These are phyloP conservation scores for Acanthacorydalis orientalis DNA, from an alignment of 2,888 invertebrate species.

Conservation along the genomic window DNA sequence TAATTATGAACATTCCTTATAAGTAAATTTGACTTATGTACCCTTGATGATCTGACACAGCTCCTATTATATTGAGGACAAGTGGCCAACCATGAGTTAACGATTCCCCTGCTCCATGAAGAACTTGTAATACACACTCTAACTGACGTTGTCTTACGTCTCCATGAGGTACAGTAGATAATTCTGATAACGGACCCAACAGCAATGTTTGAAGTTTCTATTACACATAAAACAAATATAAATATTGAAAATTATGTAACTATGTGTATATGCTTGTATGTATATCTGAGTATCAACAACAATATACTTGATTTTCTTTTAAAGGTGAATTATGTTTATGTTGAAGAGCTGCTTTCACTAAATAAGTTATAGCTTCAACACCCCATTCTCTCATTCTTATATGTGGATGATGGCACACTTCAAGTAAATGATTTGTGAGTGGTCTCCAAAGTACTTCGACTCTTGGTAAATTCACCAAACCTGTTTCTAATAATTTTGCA, in stretches of 20 bases:
- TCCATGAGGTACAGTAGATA: conserved; percentile 76
- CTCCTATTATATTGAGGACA: conserved; percentile 87
- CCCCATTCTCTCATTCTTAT: conserved; percentile 95
- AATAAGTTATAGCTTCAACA: conserved; percentile 86
- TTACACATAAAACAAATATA: conserved; percentile 9
- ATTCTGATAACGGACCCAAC: conserved; percentile 76
- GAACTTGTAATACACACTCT: conserved; percentile 81
- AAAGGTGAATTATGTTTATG: conserved; percentile 71
- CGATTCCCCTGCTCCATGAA: conserved; percentile 86
- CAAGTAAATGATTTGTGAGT: conserved; percentile 85
- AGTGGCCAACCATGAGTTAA: conserved; percentile 91
- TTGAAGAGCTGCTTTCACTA: conserved; percentile 81
- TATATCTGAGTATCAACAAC: neutral
- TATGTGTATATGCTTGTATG: neutral
- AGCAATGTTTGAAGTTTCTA: conserved; percentile 70
- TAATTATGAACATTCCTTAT: neutral
- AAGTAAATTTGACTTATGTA: conserved; percentile 22
- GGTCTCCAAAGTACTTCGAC: conserved; percentile 93
- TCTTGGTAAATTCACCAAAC: conserved; percentile 80
- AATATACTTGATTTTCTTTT: conserved; percentile 61
- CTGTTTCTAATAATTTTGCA: conserved; percentile 95
- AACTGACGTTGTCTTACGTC: conserved; percentile 91
- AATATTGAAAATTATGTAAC: neutral
- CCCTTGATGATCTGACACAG: conserved; percentile 86
- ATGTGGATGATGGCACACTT: conserved; percentile 91